Percentiles rank a stretch among this genome's conserved stretches.
These are phyloP conservation scores for Euglossa dilemma DNA, from an alignment of 1,140 invertebrate species.

Conservation along the genomic window DNA sequence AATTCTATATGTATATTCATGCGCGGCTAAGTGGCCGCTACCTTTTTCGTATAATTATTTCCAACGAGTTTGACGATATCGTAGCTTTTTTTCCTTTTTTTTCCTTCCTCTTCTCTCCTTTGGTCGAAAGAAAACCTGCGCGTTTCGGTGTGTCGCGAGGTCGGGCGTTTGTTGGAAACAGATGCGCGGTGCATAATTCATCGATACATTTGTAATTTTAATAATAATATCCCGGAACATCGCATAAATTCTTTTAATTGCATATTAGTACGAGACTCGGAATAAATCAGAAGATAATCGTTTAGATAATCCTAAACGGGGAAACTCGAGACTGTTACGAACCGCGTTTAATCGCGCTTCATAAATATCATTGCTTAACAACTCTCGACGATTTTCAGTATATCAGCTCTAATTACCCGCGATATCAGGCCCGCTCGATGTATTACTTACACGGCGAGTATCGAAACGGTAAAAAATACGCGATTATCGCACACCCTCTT, in stretches of 20 bases:
- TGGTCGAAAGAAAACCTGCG: too few relatives aligned
- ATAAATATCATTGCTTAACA: background rate
- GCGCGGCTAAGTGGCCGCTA: too few relatives aligned
- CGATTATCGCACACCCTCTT: background rate
- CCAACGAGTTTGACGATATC: background rate
- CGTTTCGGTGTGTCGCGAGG: too few relatives aligned
- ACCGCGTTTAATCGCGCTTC: background rate
- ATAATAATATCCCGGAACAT: background rate
- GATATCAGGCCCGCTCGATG: background rate
- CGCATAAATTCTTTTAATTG: background rate
- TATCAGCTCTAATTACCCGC: background rate
- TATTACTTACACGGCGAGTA: background rate
- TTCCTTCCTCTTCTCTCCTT: too few relatives aligned
- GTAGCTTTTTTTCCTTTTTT: too few relatives aligned
- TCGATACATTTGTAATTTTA: background rate
- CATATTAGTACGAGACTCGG: background rate
- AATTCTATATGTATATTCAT: background rate
- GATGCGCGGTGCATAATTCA: background rate
- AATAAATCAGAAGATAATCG: slow-evolving; percentile 3
- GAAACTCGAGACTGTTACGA: background rate
- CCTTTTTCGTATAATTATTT: background rate
- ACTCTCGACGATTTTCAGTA: background rate
- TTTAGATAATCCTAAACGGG: slow-evolving; percentile 4
- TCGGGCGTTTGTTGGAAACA: too few relatives aligned
- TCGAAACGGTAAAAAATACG: background rate